Evolutionary conservation across 1,140 invertebrate species (phyloP), one percentile per base, ranked within the genome.

Genomic region (Octopus bimaculoides): DNA sequence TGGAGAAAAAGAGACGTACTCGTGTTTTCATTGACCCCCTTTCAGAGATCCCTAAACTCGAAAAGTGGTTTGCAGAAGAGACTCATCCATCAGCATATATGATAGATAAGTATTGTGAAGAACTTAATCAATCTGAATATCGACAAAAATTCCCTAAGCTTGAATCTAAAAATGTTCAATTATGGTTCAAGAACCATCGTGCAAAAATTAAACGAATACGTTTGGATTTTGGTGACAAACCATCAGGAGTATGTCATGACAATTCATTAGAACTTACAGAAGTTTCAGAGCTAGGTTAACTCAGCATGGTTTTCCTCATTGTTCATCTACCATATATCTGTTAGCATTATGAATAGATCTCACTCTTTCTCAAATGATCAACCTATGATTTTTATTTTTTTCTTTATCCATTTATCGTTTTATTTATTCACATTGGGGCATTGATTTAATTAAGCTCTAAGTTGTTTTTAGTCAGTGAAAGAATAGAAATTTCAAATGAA

Each of bases 11-110:
- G 77, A 92, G 96, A 89, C 93, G 97, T 56, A 98, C 98, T 89
- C 93, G 98, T 81, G 98, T 97, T n/a, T 99, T 99, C 89, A 99
- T 99, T 84, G 98, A 99, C 91, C 98, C 97, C 0, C 96, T 98
- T 14, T 97, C 96, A 52, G 98, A 99, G 92, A 97, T 99, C 75
- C 97, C 97, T 5, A 93, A 96, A 83, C 91, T 99, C 79, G 97
- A 99, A 89, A 95, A 96, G 87, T 99, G 97, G 97, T 99, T 99
- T 88, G 93, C 94, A n/a, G 93, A 96, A 87, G 98, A 98, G 91
- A 98, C 97, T 53, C 97, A 99, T 91, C 97, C 97, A 69, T 97
- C 96, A 83, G 97, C 98, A 88, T 97, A 97, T 91, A 92, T 98
- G 85, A 98, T 99, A 84, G 92, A 98, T 77, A 97, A 98, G 89